Evolutionary conservation across 2,888 invertebrate species (phyloP).

Genomic region (Luffia ferchaultella): DNA sequence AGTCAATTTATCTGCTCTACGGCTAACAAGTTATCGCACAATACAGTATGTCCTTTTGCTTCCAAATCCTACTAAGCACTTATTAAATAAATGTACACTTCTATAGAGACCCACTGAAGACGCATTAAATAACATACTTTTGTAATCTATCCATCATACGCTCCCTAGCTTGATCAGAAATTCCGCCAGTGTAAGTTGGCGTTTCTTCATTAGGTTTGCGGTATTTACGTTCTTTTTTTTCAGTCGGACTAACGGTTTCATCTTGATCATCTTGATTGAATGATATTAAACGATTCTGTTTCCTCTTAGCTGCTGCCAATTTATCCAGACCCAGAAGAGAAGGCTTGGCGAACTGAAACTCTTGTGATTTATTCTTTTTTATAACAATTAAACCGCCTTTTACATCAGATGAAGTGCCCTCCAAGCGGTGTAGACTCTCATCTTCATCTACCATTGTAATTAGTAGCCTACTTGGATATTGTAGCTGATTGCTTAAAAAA

Average conservation of each 20-base stretch:
- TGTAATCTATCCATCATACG: constrained; percentile 74
- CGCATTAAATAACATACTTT: too few relatives aligned
- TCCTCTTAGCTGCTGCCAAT: constrained; percentile 79
- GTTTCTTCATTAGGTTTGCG: constrained; percentile 86
- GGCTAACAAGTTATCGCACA: too few relatives aligned
- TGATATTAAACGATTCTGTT: constrained; percentile 73
- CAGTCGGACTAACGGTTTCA: constrained; percentile 26
- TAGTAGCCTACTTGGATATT: background rate
- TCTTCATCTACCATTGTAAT: constrained; percentile 47
- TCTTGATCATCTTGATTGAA: constrained; percentile 60
- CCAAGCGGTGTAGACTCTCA: constrained; percentile 73
- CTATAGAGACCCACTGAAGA: too few relatives aligned
- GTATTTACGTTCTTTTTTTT: constrained; percentile 69
- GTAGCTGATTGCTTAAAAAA: too few relatives aligned
- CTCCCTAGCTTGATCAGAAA: constrained; percentile 80
- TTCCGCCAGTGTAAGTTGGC: constrained; percentile 93
- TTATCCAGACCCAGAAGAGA: constrained; percentile 87
- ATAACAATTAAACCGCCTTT: constrained; percentile 79
- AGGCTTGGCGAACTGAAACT: constrained; percentile 78
- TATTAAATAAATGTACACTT: too few relatives aligned
- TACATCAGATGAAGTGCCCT: constrained; percentile 69
- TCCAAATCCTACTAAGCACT: too few relatives aligned
- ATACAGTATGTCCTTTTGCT: too few relatives aligned
- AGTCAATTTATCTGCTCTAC: too few relatives aligned
- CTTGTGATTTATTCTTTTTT: constrained; percentile 62